Percentiles rank a stretch among this genome's conserved stretches.
phyloP scores from a whole-genome alignment of 2,888 invertebrate species.

The Plagodis dolabraria region DNA sequence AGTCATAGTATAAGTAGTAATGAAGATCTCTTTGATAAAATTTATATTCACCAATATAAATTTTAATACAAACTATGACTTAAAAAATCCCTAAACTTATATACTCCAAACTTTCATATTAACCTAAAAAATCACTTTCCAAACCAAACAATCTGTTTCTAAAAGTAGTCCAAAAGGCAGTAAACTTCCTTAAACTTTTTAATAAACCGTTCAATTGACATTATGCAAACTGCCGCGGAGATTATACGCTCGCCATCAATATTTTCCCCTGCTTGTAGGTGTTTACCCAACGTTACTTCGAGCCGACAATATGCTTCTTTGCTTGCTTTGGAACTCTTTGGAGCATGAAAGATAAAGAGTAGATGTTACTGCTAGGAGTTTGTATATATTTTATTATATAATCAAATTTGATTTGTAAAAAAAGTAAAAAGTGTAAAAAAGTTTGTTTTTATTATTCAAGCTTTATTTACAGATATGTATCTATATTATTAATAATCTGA shows the following conservation, averaged over 20 bases:
- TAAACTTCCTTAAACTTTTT: conserved; percentile 17
- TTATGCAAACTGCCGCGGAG: conserved; percentile 44
- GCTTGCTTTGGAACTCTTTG: conserved; percentile 41
- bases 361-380: neutral
- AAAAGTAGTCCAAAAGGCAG: conserved; percentile 8
- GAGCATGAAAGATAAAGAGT: conserved; percentile 42
- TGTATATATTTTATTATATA: too few relatives aligned
- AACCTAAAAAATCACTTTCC: conserved; percentile 7
- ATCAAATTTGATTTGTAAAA: too few relatives aligned
- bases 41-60: too few relatives aligned
- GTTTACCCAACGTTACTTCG: conserved; percentile 52
- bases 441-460: too few relatives aligned
- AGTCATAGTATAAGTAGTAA: too few relatives aligned
- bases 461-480: too few relatives aligned
- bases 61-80: too few relatives aligned
- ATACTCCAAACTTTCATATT: neutral
- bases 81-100: too few relatives aligned
- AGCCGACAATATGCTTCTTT: conserved; percentile 60
- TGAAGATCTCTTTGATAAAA: too few relatives aligned
- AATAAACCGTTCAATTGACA: conserved; percentile 39
- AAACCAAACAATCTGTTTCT: conserved; percentile 3
- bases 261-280: conserved; percentile 37
- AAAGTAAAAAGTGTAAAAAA: too few relatives aligned
- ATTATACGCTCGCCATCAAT: conserved; percentile 43
- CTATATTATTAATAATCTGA: too few relatives aligned